Percentiles rank a stretch among this genome's conserved stretches.
phyloP scores from a whole-genome alignment of 2,888 invertebrate genomes.

The Drosophila rubida region DNA sequence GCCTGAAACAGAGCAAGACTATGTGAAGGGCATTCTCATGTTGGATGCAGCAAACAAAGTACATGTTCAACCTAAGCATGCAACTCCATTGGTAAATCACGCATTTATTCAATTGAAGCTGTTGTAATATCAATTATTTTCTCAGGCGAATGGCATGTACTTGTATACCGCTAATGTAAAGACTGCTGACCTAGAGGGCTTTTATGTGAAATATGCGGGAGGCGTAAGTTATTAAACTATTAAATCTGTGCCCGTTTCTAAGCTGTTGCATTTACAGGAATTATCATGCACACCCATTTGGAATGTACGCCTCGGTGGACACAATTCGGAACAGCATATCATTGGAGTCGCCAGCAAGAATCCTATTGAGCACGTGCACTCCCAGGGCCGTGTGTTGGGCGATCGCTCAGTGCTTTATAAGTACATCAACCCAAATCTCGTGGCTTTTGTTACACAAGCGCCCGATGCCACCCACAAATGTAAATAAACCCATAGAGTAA shows the following conservation, averaged over 20 bases:
- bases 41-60: constrained; percentile 89
- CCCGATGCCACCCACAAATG: constrained; percentile 91
- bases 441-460: constrained; percentile 93
- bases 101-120: not conserved
- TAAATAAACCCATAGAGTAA: constrained; percentile 74
- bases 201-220: constrained; percentile 83
- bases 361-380: constrained; percentile 92
- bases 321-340: constrained; percentile 87
- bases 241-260: not conserved
- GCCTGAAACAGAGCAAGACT: constrained; percentile 89
- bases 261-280: constrained; percentile 83
- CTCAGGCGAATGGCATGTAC: constrained; percentile 86
- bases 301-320: constrained; percentile 89
- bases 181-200: constrained; percentile 88
- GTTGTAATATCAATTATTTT: not conserved
- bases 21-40: constrained; percentile 91
- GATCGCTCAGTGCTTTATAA: constrained; percentile 99
- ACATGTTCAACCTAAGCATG: constrained; percentile 89
- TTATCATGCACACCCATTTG: constrained; percentile 89
- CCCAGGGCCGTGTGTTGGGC: constrained; percentile 96
- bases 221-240: constrained; percentile 68
- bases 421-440: constrained; percentile 98
- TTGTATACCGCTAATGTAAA: constrained; percentile 88
- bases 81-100: constrained; percentile 81
- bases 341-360: constrained; percentile 88